These are phyloP conservation scores for Drosophila truncata DNA, from an alignment of 1,140 invertebrate species.

Conservation along the genomic window DNA sequence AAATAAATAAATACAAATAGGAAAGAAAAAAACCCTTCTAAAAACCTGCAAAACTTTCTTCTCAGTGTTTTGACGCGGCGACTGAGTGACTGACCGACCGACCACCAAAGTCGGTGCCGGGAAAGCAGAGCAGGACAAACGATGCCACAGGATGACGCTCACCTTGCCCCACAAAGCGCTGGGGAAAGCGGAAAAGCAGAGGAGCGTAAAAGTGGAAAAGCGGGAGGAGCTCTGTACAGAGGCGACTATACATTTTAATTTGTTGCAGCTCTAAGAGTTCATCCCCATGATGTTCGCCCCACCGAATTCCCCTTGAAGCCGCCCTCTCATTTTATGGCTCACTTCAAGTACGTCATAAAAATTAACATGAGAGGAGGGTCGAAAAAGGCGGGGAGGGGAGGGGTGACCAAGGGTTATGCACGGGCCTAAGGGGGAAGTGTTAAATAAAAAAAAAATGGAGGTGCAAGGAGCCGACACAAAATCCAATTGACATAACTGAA, in stretches of 20 bases:
- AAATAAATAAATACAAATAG: background rate
- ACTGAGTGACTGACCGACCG: slow-evolving; percentile 59
- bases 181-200: background rate
- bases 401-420: background rate
- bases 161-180: slow-evolving; percentile 66
- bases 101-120: slow-evolving; percentile 21
- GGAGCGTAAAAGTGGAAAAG: slow-evolving; percentile 10
- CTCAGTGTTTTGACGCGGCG: slow-evolving; percentile 34
- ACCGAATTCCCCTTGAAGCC: slow-evolving; percentile 5
- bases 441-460: background rate
- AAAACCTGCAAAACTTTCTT: background rate
- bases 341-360: slow-evolving; percentile 79
- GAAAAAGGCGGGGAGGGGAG: slow-evolving; percentile 4
- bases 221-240: background rate
- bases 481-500: slow-evolving; percentile 8
- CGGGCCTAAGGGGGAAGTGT: background rate
- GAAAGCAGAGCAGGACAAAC: slow-evolving; percentile 44
- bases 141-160: slow-evolving; percentile 54
- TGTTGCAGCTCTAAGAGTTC: slow-evolving; percentile 66
- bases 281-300: slow-evolving; percentile 15
- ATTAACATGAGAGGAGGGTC: slow-evolving; percentile 69
- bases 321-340: slow-evolving; percentile 69
- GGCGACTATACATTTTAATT: slow-evolving; percentile 73
- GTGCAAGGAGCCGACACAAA: slow-evolving; percentile 17
- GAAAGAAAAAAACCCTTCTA: background rate